These are phyloP conservation scores for Urocyon cinereoargenteus DNA, from an alignment of 2,797 vertebrate genomes.

Conservation along the genomic window DNA sequence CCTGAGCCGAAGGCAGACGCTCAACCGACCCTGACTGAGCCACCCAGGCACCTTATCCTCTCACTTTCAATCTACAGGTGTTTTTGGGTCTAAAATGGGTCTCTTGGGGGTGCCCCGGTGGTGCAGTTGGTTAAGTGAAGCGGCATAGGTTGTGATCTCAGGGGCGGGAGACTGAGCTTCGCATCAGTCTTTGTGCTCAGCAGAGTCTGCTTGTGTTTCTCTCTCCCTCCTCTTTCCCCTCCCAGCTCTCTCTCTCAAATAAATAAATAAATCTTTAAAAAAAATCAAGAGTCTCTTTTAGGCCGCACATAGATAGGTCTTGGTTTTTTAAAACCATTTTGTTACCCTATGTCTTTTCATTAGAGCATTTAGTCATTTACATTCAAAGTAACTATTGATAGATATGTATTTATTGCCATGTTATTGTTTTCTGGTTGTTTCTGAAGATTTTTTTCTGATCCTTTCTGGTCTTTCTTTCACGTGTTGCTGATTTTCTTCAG, in stretches of 20 bases:
- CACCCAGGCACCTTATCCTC: neutral
- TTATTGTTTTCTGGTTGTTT: neutral
- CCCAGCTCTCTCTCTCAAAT: neutral
- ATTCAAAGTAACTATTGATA: neutral
- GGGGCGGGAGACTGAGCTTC: neutral
- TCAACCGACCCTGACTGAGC: no score
- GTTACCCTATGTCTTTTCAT: neutral
- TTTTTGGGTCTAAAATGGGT: neutral
- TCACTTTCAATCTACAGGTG: neutral
- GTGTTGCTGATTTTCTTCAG: neutral
- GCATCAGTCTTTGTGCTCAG: neutral
- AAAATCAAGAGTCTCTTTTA: neutral
- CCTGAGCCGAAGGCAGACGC: no score
- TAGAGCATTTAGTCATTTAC: neutral
- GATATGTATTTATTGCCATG: neutral
- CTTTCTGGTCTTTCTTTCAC: neutral
- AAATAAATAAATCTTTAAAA: neutral
- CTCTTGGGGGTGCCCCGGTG: neutral
- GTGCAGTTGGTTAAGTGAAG: neutral
- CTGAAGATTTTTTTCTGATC: neutral
- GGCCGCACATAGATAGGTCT: neutral
- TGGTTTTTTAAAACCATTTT: neutral
- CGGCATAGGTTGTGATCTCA: neutral
- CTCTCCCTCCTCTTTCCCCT: rapidly evolving
- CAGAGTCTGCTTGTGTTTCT: neutral